Evolutionary conservation across 64 coral and sea anemone genomes (phyloP), one percentile per base, ranked within the genome.

Genomic region (Dendrophyllia cribrosa): DNA sequence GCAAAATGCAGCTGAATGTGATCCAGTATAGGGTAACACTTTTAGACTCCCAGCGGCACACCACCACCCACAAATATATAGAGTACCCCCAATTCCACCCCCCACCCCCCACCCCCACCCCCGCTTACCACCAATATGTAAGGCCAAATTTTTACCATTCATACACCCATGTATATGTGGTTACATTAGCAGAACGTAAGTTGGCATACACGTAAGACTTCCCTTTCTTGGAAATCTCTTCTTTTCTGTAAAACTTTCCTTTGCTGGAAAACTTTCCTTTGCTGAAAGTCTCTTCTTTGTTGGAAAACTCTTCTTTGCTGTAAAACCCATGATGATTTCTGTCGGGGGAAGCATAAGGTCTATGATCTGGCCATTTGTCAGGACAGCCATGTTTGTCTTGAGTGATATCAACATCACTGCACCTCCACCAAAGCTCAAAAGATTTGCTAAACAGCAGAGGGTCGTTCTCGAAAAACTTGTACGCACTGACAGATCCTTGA

Each of bases 391-490:
- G 51, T 61, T 14, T 59, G 78, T 82, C 78, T 43, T 43, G 44
- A 13, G 6, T 4, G 13, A 82, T 20, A 50, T 22, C 22, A 16
- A 15, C 7, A 23, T 82, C 78, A 82, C 78, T 82, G 55, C 78
- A 82, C 23, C 78, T 59, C 78, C 78, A 82, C 82, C 82, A 85
- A 48, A 85, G 82, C 4, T 85, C 82, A n/a, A 90, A 80, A 2
- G 88, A 79, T 70, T 90, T 90, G 9, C 44, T 90, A 50, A 90
- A 90, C 25, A 90, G 62, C 74, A 90, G 45, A 52, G 88, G 88
- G 44, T 90, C 88, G 49, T 81, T 65, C 20, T 78, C 75, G 22
- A 90, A 90, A 79, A 90, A 90, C 50, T 90, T 90, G 61, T 90
- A 90, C 17, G 88, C 88, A 14, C 73, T 90, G 5, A 60, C 20